Conservation (phyloP, 2,888 invertebrate genomes). For the Drosophila nr. perissopoda region DNA sequence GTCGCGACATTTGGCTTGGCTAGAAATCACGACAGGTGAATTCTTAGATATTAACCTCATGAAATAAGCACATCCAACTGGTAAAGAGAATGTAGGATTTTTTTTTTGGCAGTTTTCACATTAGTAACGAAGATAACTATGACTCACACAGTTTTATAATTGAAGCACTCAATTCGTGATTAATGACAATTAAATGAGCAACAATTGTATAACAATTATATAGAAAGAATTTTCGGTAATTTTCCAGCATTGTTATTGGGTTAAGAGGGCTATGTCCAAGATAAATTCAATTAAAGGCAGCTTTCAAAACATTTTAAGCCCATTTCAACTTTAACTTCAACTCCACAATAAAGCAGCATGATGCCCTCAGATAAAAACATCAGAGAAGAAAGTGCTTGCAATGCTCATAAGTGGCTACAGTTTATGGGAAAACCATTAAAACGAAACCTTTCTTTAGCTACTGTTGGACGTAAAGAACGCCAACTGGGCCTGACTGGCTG, state of each 20-base stretch:
- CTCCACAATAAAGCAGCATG: constrained; percentile 29
- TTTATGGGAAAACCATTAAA: constrained; percentile 47
- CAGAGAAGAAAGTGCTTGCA: constrained; percentile 61
- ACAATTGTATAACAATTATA: constrained; percentile 35
- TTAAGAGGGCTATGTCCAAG: constrained; percentile 28
- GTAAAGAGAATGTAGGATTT: not conserved
- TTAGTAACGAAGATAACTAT: constrained; percentile 10
- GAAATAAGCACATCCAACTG: not conserved
- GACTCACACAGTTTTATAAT: constrained; percentile 5
- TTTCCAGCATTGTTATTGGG: constrained; percentile 42
- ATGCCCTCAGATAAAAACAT: constrained; percentile 36
- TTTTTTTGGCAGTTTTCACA: constrained; percentile 7
- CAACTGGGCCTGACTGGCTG: constrained; percentile 5
- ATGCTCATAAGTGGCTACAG: constrained; percentile 56
- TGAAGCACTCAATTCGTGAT: constrained; percentile 47
- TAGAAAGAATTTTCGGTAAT: constrained; percentile 36
- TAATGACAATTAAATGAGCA: constrained; percentile 43
- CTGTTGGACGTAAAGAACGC: constrained; percentile 29
- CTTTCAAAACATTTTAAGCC: constrained; percentile 63
- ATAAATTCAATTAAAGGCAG: constrained; percentile 65
- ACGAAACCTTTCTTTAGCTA: constrained; percentile 55
- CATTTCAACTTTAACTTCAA: constrained; percentile 22
- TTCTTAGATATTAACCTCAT: not conserved
- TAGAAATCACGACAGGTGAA: constrained; percentile 32
- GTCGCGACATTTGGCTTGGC: constrained; percentile 27